A percentile compares a stretch with the other conserved stretches of the same genome.
Evolutionary conservation across 2,113 vertebrate genomes (phyloP).

Genomic region (Camelus dromedarius): DNA sequence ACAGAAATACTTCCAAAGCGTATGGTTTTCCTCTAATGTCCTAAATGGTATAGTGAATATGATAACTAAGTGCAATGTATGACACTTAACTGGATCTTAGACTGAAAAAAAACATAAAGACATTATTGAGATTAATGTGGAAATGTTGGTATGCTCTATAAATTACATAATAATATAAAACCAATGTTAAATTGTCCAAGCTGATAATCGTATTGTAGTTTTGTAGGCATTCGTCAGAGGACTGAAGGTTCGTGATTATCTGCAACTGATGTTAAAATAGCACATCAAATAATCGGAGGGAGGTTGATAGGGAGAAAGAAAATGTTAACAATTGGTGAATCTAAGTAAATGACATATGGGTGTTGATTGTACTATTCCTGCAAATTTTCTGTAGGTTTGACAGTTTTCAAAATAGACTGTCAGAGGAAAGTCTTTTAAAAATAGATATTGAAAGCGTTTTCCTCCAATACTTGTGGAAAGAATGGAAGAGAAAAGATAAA

Average conservation of each 20-base stretch:
- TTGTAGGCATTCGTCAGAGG: background rate
- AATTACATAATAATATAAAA: background rate
- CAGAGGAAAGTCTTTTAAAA: conserved; percentile 50
- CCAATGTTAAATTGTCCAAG: background rate
- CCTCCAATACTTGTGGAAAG: background rate
- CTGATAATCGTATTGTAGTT: background rate
- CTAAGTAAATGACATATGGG: conserved; percentile 57
- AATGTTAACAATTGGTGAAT: conserved; percentile 45
- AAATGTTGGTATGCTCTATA: background rate
- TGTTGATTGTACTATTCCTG: conserved; percentile 66
- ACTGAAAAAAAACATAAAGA: background rate
- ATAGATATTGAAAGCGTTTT: conserved; percentile 5
- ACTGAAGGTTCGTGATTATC: background rate
- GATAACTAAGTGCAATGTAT: background rate
- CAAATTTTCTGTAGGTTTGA: conserved; percentile 72
- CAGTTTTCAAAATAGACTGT: conserved; percentile 54
- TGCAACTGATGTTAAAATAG: conserved; percentile 16
- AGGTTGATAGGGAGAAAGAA: conserved; percentile 26
- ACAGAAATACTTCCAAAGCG: background rate
- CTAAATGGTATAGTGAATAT: background rate
- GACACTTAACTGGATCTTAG: background rate
- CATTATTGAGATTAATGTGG: background rate
- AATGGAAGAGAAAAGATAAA: background rate
- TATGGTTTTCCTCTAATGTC: background rate
- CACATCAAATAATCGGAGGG: background rate